Evolutionary conservation across 2,113 vertebrate species (phyloP).

Genomic region (Melanostigma gelatinosum): DNA sequence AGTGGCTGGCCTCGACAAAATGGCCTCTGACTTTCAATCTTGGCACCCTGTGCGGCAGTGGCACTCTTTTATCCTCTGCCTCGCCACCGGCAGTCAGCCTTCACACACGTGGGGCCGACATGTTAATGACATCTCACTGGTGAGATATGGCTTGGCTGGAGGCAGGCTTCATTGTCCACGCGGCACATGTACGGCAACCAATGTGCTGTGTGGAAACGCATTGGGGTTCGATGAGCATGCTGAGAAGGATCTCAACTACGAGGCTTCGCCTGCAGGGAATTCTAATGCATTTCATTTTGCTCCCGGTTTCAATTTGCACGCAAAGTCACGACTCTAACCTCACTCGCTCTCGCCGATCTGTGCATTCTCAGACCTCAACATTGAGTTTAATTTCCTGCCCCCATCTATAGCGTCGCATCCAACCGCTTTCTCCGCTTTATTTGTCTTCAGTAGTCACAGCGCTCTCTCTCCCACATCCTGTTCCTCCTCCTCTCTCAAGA

Average conservation of each 20-base stretch:
- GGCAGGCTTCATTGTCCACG: background rate
- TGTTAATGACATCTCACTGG: slow-evolving; percentile 50
- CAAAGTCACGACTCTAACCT: background rate
- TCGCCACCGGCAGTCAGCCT: slow-evolving; percentile 40
- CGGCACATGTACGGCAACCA: background rate
- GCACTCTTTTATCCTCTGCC: slow-evolving; percentile 8
- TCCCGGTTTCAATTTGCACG: background rate
- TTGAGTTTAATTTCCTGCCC: background rate
- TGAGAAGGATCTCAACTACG: background rate
- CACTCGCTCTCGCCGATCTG: too few species aligned
- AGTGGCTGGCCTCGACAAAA: slow-evolving; percentile 34
- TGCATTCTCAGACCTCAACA: background rate
- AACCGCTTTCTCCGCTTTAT: background rate
- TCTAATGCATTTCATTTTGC: background rate
- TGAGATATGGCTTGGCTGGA: slow-evolving; percentile 35
- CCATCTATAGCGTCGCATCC: background rate
- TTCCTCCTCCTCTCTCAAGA: background rate
- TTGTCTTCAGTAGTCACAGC: background rate
- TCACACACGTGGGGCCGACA: background rate
- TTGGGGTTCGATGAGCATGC: background rate
- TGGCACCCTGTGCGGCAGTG: slow-evolving; percentile 33
- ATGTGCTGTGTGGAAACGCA: background rate
- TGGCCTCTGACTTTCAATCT: slow-evolving; percentile 61
- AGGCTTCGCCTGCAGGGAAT: background rate
- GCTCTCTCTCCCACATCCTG: too few species aligned